Base-by-base conservation (phyloP, 2,888 invertebrate genomes). In the Apotomis betuletana region DNA sequence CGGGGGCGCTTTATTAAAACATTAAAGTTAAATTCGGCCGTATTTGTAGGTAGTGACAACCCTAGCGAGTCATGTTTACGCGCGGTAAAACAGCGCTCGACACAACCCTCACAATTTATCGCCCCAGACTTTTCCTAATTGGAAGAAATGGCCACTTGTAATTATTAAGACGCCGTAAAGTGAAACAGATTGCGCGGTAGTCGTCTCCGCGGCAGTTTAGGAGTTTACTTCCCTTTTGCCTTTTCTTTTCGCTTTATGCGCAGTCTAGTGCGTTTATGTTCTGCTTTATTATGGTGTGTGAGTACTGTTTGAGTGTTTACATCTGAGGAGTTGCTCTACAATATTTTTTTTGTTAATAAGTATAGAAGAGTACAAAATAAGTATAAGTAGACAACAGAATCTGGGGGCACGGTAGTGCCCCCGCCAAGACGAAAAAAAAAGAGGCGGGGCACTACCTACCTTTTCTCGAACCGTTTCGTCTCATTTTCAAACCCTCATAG, bases 121-220 rank as follows among this genome's bases (percentile, higher is more conserved):
- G 91, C 90, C 85, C 83, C 87, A 90, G 92, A 91, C 90, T 91
- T 91, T 90, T 91, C 92, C 92, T 93, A 93, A 93, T 93, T 92
- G 92, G 91, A 92, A 92, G 90, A 90, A 92, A 93, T 91, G 91
- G 92, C 91, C 91, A 93, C 92, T 92, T 92, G 92, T 91, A 92
- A 92, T 93, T 92, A 92, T 92, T 92, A 92, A 92, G 91, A 90
- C 91, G 90, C 90, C 90, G 90, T 90, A 91, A 92, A 92, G 91
- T 91, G 92, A 92, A 92, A 92, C 92, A 92, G 92, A 93, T 93
- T 92, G 92, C 89, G 84, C 87, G 87, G 87, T 87, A 88, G 85
- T 85, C 85, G 85, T 85, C 83, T 85, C 81, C 85, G 80, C 76
- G 72, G 68, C 68, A 63, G 62, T 72, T 72, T 68, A 54, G 79